A percentile compares a stretch with the other conserved stretches of the same genome.
Evolutionary conservation across 2,888 invertebrate species (phyloP).

Genomic region (Dascillus cervinus): DNA sequence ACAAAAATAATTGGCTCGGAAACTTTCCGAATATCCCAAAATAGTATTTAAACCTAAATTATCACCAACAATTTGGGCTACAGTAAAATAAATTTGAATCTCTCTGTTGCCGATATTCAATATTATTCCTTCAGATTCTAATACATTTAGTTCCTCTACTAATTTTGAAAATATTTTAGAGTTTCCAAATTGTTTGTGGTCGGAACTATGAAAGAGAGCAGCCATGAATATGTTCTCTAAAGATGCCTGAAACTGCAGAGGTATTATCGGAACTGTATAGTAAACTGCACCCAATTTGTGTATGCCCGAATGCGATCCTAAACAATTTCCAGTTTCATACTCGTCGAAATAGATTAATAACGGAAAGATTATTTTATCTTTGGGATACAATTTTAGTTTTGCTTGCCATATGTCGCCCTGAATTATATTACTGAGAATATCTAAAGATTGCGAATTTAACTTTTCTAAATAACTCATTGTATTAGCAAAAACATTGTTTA

Average conservation of each 20-base stretch:
- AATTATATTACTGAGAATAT: conserved; percentile 1
- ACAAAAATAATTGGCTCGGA: conserved; percentile 14
- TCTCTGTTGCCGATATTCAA: conserved; percentile 1
- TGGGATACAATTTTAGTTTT: neutral
- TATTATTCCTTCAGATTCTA: conserved; percentile 4
- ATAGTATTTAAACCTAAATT: conserved; percentile 18
- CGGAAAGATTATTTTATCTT: conserved; percentile 8
- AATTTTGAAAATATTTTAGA: conserved; percentile 2
- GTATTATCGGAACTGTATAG: conserved; percentile 3
- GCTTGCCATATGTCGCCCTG: neutral
- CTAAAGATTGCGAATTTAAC: no score
- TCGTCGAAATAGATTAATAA: conserved; percentile 16
- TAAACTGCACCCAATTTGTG: conserved; percentile 14
- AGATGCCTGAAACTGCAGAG: conserved; percentile 1
- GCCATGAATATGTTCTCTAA: conserved; percentile 6
- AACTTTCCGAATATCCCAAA: conserved; percentile 17
- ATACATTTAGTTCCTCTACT: conserved; percentile 2
- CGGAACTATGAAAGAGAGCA: conserved; percentile 1
- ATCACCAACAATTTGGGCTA: conserved; percentile 15
- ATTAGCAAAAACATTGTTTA: neutral
- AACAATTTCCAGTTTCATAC: conserved; percentile 13
- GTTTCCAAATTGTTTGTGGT: conserved; percentile 3
- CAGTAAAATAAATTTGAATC: conserved; percentile 11
- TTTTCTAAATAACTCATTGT: no score
- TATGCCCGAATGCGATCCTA: conserved; percentile 15